Percentiles rank a stretch among this genome's conserved stretches.
Evolutionary conservation across 2,888 invertebrate species (phyloP).

Genomic region (Chrysodeixis includens): DNA sequence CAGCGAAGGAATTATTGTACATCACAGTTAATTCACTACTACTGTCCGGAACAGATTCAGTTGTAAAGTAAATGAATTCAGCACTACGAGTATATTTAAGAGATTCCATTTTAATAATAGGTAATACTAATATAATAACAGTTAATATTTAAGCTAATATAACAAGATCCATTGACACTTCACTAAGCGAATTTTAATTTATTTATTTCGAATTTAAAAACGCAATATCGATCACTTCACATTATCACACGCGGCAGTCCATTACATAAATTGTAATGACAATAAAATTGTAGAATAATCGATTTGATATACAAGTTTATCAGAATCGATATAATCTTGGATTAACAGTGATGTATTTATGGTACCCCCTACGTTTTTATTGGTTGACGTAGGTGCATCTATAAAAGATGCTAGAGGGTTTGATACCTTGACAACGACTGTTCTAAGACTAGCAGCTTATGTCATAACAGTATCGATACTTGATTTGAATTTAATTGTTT

Average conservation of each 20-base stretch:
- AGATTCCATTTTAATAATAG: conserved; percentile 57
- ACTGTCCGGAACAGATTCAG: not conserved
- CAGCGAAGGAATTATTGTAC: conserved; percentile 25
- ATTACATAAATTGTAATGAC: conserved; percentile 23
- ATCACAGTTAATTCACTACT: conserved; percentile 12
- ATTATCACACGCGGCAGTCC: conserved; percentile 34
- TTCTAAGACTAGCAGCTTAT: conserved; percentile 24
- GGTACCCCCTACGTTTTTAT: conserved; percentile 28
- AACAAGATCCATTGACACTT: not conserved
- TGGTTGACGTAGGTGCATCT: not conserved
- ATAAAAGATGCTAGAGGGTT: conserved; percentile 9
- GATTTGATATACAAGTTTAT: conserved; percentile 30
- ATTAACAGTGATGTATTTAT: conserved; percentile 44
- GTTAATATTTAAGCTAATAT: conserved; percentile 11
- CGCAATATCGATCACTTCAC: not conserved
- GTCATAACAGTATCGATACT: conserved; percentile 31
- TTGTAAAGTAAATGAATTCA: not conserved
- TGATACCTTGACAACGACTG: conserved; percentile 20
- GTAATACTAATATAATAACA: conserved; percentile 17
- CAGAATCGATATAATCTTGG: conserved; percentile 45
- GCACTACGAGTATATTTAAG: conserved; percentile 21
- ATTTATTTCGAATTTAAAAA: not conserved
- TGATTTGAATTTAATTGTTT: conserved; percentile 50
- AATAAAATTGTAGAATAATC: conserved; percentile 31
- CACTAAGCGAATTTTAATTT: not conserved